phyloP scores from a whole-genome alignment of 2,797 vertebrate genomes.

The Gambusia yucatana region DNA sequence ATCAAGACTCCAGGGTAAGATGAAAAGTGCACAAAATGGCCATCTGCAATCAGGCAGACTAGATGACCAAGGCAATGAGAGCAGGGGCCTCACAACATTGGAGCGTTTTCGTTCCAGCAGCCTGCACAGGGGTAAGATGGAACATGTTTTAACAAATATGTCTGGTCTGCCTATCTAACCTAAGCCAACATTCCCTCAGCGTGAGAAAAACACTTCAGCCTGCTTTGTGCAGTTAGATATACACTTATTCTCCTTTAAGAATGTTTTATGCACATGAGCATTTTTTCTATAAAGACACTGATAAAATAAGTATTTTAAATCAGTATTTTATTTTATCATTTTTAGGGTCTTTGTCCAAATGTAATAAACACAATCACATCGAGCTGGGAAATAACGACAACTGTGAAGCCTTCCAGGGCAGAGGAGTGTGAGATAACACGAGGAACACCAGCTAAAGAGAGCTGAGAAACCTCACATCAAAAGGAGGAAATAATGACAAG shows the following conservation, averaged over 20 bases:
- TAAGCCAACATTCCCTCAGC: conserved; percentile 68
- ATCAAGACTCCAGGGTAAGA: conserved; percentile 79
- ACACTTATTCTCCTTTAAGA: conserved; percentile 27
- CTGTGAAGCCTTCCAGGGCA: conserved; percentile 75
- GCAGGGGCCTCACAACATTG: conserved; percentile 52
- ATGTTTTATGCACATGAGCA: conserved; percentile 22
- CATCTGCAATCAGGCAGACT: conserved; percentile 77
- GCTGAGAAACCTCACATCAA: conserved; percentile 82
- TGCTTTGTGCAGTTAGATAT: conserved; percentile 40
- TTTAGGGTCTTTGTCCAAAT: conserved; percentile 61
- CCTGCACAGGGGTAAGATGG: conserved; percentile 52
- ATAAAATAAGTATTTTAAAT: conserved; percentile 41
- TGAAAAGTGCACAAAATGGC: conserved; percentile 81
- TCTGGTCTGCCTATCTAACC: conserved; percentile 64
- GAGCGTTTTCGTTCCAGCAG: conserved; percentile 63
- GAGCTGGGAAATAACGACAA: conserved; percentile 67
- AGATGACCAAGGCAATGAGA: conserved; percentile 55
- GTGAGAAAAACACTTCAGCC: conserved; percentile 53
- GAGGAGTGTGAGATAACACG: conserved; percentile 72
- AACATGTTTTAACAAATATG: conserved; percentile 68
- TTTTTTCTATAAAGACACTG: conserved; percentile 42
- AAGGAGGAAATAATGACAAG: conserved; percentile 84
- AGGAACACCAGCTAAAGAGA: conserved; percentile 78
- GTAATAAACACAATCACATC: conserved; percentile 75
- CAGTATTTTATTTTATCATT: conserved; percentile 32